These are phyloP conservation scores for Drosophila colorata DNA, from an alignment of 2,888 invertebrate genomes.

Conservation along the genomic window DNA sequence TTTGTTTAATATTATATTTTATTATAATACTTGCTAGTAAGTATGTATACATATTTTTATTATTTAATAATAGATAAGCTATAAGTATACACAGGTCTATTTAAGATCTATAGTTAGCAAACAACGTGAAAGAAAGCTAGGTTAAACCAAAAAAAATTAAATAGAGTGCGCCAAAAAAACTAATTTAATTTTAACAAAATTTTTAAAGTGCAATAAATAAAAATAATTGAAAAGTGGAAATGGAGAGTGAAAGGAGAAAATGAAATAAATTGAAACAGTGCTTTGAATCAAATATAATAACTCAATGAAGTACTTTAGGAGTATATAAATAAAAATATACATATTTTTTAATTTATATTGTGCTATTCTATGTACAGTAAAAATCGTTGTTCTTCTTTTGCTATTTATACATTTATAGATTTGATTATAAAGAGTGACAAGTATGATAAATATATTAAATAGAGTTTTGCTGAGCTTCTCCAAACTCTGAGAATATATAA, in stretches of 20 bases:
- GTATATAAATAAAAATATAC: background rate
- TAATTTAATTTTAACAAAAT: background rate
- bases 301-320: background rate
- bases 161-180: background rate
- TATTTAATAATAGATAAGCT: conserved; percentile 37
- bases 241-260: background rate
- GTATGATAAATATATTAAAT: conserved; percentile 12
- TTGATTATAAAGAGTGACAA: conserved; percentile 1
- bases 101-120: conserved; percentile 13
- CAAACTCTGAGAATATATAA: background rate
- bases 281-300: background rate
- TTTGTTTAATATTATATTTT: conserved; percentile 57
- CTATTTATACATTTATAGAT: conserved; percentile 9
- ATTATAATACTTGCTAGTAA: conserved; percentile 40
- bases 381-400: background rate
- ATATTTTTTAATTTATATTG: background rate
- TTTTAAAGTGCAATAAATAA: conserved; percentile 3
- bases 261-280: conserved; percentile 3
- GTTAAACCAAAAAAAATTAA: background rate
- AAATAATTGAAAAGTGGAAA: background rate
- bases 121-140: conserved; percentile 27
- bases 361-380: conserved; percentile 17
- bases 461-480: conserved; percentile 1
- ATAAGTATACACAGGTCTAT: conserved; percentile 3
- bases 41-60: conserved; percentile 3